Base-by-base conservation (phyloP, 1,140 invertebrate genomes). In the Drosophila lowei region DNA sequence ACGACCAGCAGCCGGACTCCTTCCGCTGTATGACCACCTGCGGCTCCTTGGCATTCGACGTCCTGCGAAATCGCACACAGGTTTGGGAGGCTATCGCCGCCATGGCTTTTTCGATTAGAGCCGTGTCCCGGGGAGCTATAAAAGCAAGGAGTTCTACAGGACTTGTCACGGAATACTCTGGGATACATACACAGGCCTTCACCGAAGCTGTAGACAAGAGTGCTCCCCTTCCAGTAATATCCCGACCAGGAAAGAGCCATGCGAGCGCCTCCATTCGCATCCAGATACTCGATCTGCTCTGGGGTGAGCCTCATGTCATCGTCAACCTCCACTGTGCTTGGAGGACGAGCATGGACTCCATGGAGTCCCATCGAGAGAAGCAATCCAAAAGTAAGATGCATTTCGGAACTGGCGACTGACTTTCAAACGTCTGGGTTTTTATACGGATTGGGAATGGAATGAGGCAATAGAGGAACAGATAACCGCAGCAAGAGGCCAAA, bases 1-100 rank as follows among this genome's bases (percentile, higher is more conserved):
- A 86, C 0, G 93, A 92, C 65, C 92, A 93, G 65, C 93, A 93
- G 5, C 92, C 92, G 4, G 90, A 60, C 41, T 90, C 90, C 25
- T 79, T 92, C 11, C 92, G 34, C 44, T 77, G 62, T 7, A 81
- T 60, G 0, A 57, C 90, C 5, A 83, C 59, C 1, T 81, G 78
- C 3, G 58, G 72, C 16, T 77, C 72, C 1, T 21, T 3, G 0
- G 6, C 2, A 15, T 44, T 44, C 2, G 5, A 1, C 1, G 72
- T 73, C 6, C 25, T 44, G 8, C 68, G 67, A 68, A 81, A 81
- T 15, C 38, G 54, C 0, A 81, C 30, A 56, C 78, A 81, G n/a
- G 67, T 68, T n/a, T 55, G 38, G 0, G 21, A 18, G 0, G 78
- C 60, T 46, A 81, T 81, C 6, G 48, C 44, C 2, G n/a, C 9